A percentile compares a stretch with the other conserved stretches of the same genome.
Evolutionary conservation across 2,888 invertebrate genomes (phyloP).

Genomic region (Copidosoma aretas): DNA sequence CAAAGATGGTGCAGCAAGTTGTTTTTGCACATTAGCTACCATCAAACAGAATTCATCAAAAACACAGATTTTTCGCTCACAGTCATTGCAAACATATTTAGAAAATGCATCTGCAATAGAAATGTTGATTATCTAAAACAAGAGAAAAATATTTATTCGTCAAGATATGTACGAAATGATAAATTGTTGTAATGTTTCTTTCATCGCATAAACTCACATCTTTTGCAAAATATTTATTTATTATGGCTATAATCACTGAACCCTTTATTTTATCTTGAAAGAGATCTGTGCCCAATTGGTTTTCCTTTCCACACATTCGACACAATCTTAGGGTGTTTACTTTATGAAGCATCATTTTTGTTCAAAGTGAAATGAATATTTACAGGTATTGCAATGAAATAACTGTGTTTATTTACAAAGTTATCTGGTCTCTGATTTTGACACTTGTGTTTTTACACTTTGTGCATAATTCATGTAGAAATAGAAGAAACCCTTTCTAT

Average conservation of each 20-base stretch:
- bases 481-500: no score
- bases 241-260: conserved; percentile 56
- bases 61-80: conserved; percentile 56
- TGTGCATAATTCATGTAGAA: no score
- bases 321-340: conserved; percentile 50
- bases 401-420: no score
- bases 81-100: conserved; percentile 58
- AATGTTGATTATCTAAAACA: conserved; percentile 55
- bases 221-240: conserved; percentile 58
- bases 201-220: conserved; percentile 49
- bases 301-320: conserved; percentile 58
- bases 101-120: conserved; percentile 53
- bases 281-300: conserved; percentile 56
- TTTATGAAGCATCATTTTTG: conserved; percentile 54
- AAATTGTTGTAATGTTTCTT: not conserved
- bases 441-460: no score
- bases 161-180: not conserved
- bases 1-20: conserved; percentile 53
- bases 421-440: no score
- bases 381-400: no score
- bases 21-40: conserved; percentile 59
- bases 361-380: not conserved
- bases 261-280: conserved; percentile 58
- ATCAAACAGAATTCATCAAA: conserved; percentile 59
- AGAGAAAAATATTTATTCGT: not conserved